These are phyloP conservation scores for Hydrozoanthus tunicans DNA, from an alignment of 64 coral and sea anemone genomes.

Conservation along the genomic window DNA sequence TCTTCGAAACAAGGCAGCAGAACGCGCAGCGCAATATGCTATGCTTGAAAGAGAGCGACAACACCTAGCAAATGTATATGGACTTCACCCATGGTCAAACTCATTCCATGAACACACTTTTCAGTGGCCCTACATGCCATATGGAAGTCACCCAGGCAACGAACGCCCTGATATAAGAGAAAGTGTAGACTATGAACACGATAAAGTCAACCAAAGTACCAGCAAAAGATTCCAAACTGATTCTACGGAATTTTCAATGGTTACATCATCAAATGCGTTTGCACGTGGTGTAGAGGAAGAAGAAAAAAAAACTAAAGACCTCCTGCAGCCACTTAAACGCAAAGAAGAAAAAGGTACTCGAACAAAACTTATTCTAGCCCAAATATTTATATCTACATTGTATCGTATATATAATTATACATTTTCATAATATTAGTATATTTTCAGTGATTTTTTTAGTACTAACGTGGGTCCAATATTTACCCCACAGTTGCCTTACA, in stretches of 20 bases:
- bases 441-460: background rate
- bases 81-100: constrained; percentile 80
- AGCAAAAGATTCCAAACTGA: constrained; percentile 41
- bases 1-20: constrained; percentile 96
- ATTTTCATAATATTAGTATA: background rate
- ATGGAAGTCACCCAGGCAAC: constrained; percentile 34
- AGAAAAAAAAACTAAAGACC: constrained; percentile 21
- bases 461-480: too few species aligned
- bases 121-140: constrained; percentile 73
- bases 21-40: constrained; percentile 95
- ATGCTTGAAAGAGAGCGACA: constrained; percentile 96
- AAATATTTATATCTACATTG: background rate
- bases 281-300: constrained; percentile 18
- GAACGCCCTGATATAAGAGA: constrained; percentile 53
- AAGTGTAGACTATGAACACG: constrained; percentile 46
- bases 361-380: background rate
- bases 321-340: background rate
- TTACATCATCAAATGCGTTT: constrained; percentile 2
- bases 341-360: constrained; percentile 28
- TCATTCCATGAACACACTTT: constrained; percentile 52
- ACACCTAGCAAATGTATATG: constrained; percentile 90
- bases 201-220: constrained; percentile 29
- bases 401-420: background rate
- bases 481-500: background rate
- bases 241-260: constrained; percentile 18